phyloP scores from a whole-genome alignment of 2,113 vertebrate genomes.

The Dryoscopus gambensis region DNA sequence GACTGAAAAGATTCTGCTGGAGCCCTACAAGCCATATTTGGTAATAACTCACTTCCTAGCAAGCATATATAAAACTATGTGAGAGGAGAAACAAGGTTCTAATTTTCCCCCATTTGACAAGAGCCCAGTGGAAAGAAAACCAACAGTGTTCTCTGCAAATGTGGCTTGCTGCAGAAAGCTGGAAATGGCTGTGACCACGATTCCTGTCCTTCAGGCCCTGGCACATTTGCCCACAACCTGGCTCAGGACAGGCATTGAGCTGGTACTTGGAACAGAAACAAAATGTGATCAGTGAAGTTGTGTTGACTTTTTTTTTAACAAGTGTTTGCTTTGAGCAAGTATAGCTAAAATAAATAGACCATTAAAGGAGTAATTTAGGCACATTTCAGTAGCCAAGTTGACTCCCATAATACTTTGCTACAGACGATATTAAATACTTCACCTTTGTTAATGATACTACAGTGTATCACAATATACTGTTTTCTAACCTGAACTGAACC shows the following conservation, averaged over 20 bases:
- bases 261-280: not conserved
- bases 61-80: not conserved
- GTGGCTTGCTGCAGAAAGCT: not conserved
- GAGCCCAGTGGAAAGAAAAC: not conserved
- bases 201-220: not conserved
- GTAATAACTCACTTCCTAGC: not conserved
- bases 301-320: not conserved
- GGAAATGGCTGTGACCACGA: not conserved
- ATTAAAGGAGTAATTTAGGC: not conserved
- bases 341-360: not conserved
- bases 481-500: not conserved
- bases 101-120: not conserved
- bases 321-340: not conserved
- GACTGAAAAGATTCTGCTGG: not conserved
- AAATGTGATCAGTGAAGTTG: not conserved
- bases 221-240: not conserved
- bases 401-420: not conserved
- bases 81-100: conserved; percentile 7
- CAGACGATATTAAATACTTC: not conserved
- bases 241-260: not conserved
- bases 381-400: not conserved
- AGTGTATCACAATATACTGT: not conserved
- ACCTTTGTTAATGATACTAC: not conserved
- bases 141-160: not conserved
- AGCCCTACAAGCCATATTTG: not conserved